Conservation (phyloP, 1,140 invertebrate genomes). For the Diabrotica virgifera region DNA sequence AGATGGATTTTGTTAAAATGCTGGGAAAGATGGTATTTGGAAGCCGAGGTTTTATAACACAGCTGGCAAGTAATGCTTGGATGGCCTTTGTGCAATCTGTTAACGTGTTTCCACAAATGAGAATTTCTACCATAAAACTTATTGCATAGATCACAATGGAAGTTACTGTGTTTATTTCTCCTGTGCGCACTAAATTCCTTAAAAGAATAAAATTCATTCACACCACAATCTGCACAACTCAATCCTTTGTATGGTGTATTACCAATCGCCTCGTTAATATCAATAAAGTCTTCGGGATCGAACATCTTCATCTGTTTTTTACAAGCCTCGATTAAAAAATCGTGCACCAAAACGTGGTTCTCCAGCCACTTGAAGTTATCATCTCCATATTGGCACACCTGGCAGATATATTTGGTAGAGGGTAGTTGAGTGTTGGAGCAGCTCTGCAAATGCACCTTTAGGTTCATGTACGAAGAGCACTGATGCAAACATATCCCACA, state of each 20-base stretch:
- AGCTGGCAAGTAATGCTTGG: slow-evolving; percentile 59
- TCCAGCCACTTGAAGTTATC: slow-evolving; percentile 58
- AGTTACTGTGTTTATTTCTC: slow-evolving; percentile 54
- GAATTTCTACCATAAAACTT: slow-evolving; percentile 62
- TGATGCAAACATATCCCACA: slow-evolving; percentile 60
- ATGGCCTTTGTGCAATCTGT: slow-evolving; percentile 60
- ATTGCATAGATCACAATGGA: slow-evolving; percentile 61
- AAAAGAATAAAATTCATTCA: slow-evolving; percentile 47
- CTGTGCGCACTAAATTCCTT: slow-evolving; percentile 57
- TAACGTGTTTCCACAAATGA: slow-evolving; percentile 64
- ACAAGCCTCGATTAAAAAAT: slow-evolving; percentile 49
- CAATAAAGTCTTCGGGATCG: slow-evolving; percentile 55
- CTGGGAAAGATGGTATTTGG: slow-evolving; percentile 56
- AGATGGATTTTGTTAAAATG: slow-evolving; percentile 60
- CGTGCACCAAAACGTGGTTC: slow-evolving; percentile 58
- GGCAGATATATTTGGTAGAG: slow-evolving; percentile 48
- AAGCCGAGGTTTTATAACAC: slow-evolving; percentile 60
- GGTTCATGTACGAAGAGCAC: slow-evolving; percentile 51
- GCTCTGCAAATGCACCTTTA: slow-evolving; percentile 54
- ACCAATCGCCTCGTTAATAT: slow-evolving; percentile 47
- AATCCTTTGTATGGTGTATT: slow-evolving; percentile 41
- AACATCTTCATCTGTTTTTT: slow-evolving; percentile 47
- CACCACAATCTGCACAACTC: slow-evolving; percentile 43
- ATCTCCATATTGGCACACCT: slow-evolving; percentile 60
- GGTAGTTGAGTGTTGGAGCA: slow-evolving; percentile 51